These are phyloP conservation scores for Anodontia alba DNA, from an alignment of 2,888 invertebrate species.

Conservation along the genomic window DNA sequence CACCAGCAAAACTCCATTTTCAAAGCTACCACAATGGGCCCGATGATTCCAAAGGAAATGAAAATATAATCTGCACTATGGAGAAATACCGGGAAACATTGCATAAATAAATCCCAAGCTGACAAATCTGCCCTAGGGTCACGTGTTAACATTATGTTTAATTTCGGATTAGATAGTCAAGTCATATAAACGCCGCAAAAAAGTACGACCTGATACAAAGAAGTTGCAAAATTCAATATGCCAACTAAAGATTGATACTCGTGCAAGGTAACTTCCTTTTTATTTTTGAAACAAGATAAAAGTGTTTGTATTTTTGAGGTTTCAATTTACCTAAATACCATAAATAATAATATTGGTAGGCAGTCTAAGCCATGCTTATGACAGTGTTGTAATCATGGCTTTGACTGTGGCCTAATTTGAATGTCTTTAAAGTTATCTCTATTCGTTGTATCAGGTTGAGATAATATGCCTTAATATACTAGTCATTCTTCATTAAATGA, in stretches of 20 bases:
- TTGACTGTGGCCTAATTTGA: too few relatives aligned
- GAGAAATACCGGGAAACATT: too few relatives aligned
- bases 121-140: not conserved
- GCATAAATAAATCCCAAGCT: not conserved
- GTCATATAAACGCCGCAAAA: slow-evolving; percentile 5
- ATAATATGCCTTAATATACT: too few relatives aligned
- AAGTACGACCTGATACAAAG: slow-evolving; percentile 12
- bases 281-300: not conserved
- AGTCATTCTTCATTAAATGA: too few relatives aligned
- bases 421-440: too few relatives aligned
- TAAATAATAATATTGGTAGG: not conserved
- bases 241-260: slow-evolving; percentile 25
- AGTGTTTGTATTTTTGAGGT: not conserved
- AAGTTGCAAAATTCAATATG: slow-evolving; percentile 21
- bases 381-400: too few relatives aligned
- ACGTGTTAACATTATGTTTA: not conserved
- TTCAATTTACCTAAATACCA: not conserved
- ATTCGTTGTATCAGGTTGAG: too few relatives aligned
- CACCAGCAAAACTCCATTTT: too few relatives aligned
- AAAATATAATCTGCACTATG: too few relatives aligned
- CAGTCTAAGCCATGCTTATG: too few relatives aligned
- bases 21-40: too few relatives aligned
- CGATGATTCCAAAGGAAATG: too few relatives aligned
- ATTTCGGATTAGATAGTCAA: not conserved
- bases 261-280: slow-evolving; percentile 12